A percentile compares a stretch with the other conserved stretches of the same genome.
These are phyloP conservation scores for Chironomus riparius DNA, from an alignment of 2,888 invertebrate genomes.

Conservation along the genomic window DNA sequence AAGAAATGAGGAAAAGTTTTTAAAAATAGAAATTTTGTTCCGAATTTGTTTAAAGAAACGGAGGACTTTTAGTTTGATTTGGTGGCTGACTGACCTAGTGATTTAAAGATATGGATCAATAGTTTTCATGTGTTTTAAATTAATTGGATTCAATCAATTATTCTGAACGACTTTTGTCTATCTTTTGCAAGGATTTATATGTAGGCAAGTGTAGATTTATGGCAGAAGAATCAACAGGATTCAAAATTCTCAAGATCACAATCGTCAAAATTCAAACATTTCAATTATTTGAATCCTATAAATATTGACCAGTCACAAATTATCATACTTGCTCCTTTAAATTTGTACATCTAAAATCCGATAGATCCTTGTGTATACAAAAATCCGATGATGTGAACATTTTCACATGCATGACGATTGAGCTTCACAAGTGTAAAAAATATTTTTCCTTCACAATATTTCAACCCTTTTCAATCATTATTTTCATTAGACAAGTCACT, in stretches of 20 bases:
- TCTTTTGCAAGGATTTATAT: too few species aligned
- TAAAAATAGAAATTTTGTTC: neutral
- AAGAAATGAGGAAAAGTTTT: neutral
- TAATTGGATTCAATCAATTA: too few species aligned
- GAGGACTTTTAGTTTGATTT: neutral
- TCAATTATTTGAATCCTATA: too few species aligned
- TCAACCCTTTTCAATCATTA: conserved; percentile 1
- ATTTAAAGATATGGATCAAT: too few species aligned
- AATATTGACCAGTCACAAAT: too few species aligned
- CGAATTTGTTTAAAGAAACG: too few species aligned
- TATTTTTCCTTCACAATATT: neutral
- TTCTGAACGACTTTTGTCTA: too few species aligned
- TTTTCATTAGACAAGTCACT: neutral
- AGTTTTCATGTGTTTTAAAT: too few species aligned
- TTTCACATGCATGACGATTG: neutral
- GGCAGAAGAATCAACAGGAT: too few species aligned
- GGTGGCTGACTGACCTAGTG: neutral
- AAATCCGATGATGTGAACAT: neutral
- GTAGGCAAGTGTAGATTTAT: too few species aligned
- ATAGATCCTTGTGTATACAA: neutral
- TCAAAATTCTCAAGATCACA: too few species aligned
- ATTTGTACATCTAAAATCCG: neutral
- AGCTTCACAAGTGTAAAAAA: neutral
- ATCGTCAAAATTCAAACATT: too few species aligned
- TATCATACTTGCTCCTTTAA: neutral